Evolutionary conservation across 2,888 invertebrate genomes (phyloP).

Genomic region (Microctonus hyperodae): DNA sequence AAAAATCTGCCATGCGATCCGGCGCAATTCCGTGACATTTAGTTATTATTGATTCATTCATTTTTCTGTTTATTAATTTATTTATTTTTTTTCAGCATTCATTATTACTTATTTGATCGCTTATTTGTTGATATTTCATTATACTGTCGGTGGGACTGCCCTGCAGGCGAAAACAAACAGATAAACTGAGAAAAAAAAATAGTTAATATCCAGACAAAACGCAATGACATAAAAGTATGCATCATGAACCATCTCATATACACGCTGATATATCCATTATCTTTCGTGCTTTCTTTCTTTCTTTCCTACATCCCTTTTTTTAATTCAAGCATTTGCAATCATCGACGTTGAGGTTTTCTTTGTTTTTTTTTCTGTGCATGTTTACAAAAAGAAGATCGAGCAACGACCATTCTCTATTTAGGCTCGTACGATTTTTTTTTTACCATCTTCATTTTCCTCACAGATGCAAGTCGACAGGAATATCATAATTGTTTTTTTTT

Average conservation of each 20-base stretch:
- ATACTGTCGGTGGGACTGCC: slow-evolving; percentile 26
- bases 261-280: slow-evolving; percentile 23
- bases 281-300: not conserved
- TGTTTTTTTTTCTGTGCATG: not conserved
- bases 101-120: not conserved
- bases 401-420: slow-evolving; percentile 12
- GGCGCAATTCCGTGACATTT: slow-evolving; percentile 36
- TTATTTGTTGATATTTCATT: slow-evolving; percentile 12
- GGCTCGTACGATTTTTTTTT: not conserved
- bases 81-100: not conserved
- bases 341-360: slow-evolving; percentile 1
- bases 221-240: not conserved
- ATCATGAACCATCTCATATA: slow-evolving; percentile 14
- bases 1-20: slow-evolving; percentile 35
- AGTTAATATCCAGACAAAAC: not conserved
- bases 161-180: slow-evolving; percentile 11
- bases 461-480: slow-evolving; percentile 17
- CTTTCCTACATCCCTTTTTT: not conserved
- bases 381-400: not conserved
- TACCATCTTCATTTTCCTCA: slow-evolving; percentile 21
- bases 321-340: slow-evolving; percentile 20
- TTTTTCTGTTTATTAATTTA: not conserved
- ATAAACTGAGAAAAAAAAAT: slow-evolving; percentile 16
- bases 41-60: not conserved
- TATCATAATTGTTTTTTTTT: slow-evolving; percentile 9